Base-by-base conservation (phyloP, 2,888 invertebrate genomes). In the Microctonus aethiopoides region DNA sequence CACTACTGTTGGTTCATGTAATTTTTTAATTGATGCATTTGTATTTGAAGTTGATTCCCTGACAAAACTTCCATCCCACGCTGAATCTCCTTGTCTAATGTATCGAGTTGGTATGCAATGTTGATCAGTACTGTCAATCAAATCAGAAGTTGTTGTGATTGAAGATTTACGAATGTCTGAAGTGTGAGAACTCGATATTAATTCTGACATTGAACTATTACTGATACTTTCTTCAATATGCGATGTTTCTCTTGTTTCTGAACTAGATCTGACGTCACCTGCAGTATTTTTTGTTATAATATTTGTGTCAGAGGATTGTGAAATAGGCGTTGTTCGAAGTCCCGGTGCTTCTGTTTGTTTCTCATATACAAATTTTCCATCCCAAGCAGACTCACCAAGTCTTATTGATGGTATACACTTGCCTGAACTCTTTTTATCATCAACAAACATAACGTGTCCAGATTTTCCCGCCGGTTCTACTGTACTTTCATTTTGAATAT, bases 281-380 rank as follows among this genome's bases (percentile, higher is more conserved):
- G 67, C 32, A 66, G 57, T 61, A 65, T 65, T 20, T 51, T 59
- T 54, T 63, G 54, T 7, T 68, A 61, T 13, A 64, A 66, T 13
- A 5, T 26, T 22, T 61, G 65, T 65, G 51, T 57, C 39, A 63
- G 64, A 26, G 34, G 13, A 3, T 57, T 26, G 24, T 34, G 60
- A 32, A 60, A 41, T 56, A 13, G 6, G 20, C 32, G 16, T 41
- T 11, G 16, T 41, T 11, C 26, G 16, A 32, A n/a, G 57, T 10
- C 36, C 46, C 10, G 56, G 29, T 32, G 39, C 51, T 20, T 46
- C 54, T 13, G 20, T 16, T 51, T 87, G 81, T 72, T 84, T 83
- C 75, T 88, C 88, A 54, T 81, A 74, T 0, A 87, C 78, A 73
- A 88, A 89, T 72, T 87, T 87, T n/a, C 88, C 88, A 71, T 88